Evolutionary conservation across 2,888 invertebrate genomes (phyloP), one percentile per base, ranked within the genome.

Genomic region (Lydus trimaculatus): DNA sequence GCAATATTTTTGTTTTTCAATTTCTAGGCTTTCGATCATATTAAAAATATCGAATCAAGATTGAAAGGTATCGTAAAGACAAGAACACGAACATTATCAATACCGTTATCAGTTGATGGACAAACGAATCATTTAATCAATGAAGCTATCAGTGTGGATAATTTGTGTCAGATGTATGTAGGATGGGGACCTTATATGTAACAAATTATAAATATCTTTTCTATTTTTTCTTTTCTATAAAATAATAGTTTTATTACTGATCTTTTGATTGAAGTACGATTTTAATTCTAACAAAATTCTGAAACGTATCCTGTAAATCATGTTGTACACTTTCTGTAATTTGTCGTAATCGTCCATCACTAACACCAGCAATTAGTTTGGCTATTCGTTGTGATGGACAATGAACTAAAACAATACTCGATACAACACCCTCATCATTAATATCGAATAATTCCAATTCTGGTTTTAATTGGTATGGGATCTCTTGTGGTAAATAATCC

Each of bases 161-260:
- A 97, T 85, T 88, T 99, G 15, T 94, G 95, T 76, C 93, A 94
- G 85, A 99, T 99, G 99, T 99, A 96, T 82, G 90, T 95, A 64
- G 99, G 99, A 9, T 99, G 99, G 99, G 95, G 95, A 48, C 91
- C 98, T 2, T 97, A 91, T 83, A 84, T 96, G 77, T 96, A 85
- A 88, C 15, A 61, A 43, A 56, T 63, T 56, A 25, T 52, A 28
- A 56, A 56, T 33, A 36, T 48, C n/a, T 48, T 48, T 48, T 48
- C 9, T 52, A 52, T 15, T 0, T 9, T 9, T 20, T 52, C 5
- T 13, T 23, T 9, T 20, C 25, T 13, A 13, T 23, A 11, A 7
- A 20, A 20, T 1, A n/a, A 39, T 5, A 31, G 9, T 11, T 36
- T 43, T 43, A 43, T 52, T 25, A 4, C 1, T 23, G 13, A 23